These are phyloP conservation scores for Kuschelorhynchus macadamiae DNA, from an alignment of 2,888 invertebrate genomes.

Conservation along the genomic window DNA sequence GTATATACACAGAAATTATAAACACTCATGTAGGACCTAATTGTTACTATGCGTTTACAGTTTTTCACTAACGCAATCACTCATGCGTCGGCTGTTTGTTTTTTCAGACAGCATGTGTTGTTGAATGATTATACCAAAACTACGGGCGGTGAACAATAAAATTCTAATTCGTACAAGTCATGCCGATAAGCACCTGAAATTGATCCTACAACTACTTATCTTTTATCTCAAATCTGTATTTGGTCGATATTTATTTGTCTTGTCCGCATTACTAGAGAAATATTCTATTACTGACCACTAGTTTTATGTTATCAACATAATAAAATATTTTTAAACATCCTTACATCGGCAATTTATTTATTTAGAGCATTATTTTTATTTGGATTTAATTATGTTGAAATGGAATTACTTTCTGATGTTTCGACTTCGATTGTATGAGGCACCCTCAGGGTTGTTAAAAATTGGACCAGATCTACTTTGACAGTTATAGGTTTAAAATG, in stretches of 20 bases:
- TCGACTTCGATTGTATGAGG: too few species aligned
- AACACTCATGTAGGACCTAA: slow-evolving; percentile 30
- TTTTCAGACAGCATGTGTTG: slow-evolving; percentile 37
- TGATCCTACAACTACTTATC: slow-evolving; percentile 25
- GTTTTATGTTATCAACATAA: neutral
- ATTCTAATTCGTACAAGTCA: slow-evolving; percentile 34
- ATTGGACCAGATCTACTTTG: too few species aligned
- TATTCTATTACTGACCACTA: neutral
- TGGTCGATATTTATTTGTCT: slow-evolving; percentile 16
- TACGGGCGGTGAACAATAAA: slow-evolving; percentile 27
- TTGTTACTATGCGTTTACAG: slow-evolving; percentile 37
- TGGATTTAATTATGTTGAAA: too few species aligned
- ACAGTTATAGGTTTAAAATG: too few species aligned
- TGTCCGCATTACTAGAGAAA: neutral
- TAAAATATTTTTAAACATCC: too few species aligned
- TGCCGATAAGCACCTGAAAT: slow-evolving; percentile 37
- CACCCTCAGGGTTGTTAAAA: too few species aligned
- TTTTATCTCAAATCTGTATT: slow-evolving; percentile 21
- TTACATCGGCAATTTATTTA: too few species aligned
- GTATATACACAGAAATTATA: slow-evolving; percentile 8
- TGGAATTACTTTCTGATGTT: too few species aligned
- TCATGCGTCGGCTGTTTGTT: slow-evolving; percentile 37
- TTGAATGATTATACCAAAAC: slow-evolving; percentile 41
- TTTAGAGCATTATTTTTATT: too few species aligned
- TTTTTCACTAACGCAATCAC: slow-evolving; percentile 45